phyloP scores from a whole-genome alignment of 1,140 invertebrate species.

The Achroia grisella region DNA sequence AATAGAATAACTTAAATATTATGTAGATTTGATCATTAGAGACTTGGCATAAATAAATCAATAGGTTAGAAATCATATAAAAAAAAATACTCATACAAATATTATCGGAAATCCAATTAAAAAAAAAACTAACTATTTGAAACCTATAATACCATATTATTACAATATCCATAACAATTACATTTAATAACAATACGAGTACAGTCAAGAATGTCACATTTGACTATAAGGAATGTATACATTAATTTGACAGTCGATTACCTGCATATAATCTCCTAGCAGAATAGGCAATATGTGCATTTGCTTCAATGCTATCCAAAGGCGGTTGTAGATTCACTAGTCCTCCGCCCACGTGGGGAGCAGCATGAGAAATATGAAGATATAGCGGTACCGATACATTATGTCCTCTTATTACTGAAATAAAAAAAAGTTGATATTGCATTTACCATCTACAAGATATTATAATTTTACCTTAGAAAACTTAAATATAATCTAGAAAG shows the following conservation, averaged over 20 bases:
- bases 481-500: too few species aligned
- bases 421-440: not conserved
- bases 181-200: too few species aligned
- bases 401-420: constrained; percentile 30
- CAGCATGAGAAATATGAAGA: constrained; percentile 23
- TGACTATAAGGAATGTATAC: not conserved
- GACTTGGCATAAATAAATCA: too few species aligned
- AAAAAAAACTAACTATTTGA: too few species aligned
- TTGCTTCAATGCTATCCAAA: constrained; percentile 13
- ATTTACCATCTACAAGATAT: not conserved
- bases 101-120: too few species aligned
- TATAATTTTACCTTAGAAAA: not conserved
- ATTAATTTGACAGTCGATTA: constrained; percentile 5
- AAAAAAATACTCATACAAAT: too few species aligned
- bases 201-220: too few species aligned
- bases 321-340: constrained; percentile 22
- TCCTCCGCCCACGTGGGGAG: constrained; percentile 21
- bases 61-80: too few species aligned
- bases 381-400: constrained; percentile 20
- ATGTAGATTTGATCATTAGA: too few species aligned
- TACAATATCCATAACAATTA: too few species aligned
- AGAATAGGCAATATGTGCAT: constrained; percentile 28
- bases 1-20: too few species aligned
- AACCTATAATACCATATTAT: too few species aligned
- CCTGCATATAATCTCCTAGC: constrained; percentile 30